phyloP scores from a whole-genome alignment of 2,113 vertebrate species.

The Leptosomus discolor region DNA sequence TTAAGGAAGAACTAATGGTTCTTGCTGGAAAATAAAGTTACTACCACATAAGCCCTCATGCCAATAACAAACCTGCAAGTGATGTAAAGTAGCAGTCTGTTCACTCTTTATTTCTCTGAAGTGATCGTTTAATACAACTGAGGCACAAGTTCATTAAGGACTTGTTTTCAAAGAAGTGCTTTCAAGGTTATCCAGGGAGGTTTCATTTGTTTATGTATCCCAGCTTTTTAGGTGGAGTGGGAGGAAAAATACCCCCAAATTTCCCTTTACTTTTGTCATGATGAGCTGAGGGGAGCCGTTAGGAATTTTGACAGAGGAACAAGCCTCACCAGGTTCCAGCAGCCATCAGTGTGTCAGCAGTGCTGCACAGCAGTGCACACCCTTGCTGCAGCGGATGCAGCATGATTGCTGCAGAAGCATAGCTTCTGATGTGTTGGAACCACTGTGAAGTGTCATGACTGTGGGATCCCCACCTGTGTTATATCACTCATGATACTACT shows the following conservation, averaged over 20 bases:
- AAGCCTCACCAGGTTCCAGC: neutral
- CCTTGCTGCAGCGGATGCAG: neutral
- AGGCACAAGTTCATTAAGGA: neutral
- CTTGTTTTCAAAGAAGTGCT: neutral
- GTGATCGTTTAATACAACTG: conserved; percentile 12
- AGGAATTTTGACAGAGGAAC: neutral
- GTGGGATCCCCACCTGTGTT: neutral
- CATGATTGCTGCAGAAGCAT: neutral
- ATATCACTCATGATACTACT: neutral
- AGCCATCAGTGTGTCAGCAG: accelerated
- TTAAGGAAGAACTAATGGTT: neutral
- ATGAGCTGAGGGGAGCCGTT: neutral
- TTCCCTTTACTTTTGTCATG: neutral
- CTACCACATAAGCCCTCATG: neutral
- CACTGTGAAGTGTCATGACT: neutral
- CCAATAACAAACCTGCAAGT: neutral
- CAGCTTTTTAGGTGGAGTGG: neutral
- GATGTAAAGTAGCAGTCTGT: neutral
- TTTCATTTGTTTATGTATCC: neutral
- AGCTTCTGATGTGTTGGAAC: neutral
- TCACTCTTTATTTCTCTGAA: conserved; percentile 14
- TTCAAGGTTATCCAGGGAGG: neutral
- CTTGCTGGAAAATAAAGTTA: neutral
- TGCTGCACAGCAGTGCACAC: neutral
- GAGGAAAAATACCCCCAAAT: neutral